These are phyloP conservation scores for Drosophila prostipennis DNA, from an alignment of 2,888 invertebrate species.

Conservation along the genomic window DNA sequence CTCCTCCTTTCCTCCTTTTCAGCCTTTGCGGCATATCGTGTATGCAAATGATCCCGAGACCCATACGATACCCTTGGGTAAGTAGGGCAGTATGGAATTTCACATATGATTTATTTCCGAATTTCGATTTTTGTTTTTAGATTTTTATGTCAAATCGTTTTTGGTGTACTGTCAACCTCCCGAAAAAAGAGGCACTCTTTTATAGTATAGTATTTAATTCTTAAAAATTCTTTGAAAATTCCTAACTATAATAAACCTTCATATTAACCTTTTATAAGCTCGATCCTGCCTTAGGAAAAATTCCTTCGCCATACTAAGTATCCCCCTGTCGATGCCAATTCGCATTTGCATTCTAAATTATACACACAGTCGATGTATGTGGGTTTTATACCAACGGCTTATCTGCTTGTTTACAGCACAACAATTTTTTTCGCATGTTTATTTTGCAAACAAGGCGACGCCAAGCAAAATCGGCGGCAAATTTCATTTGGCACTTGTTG, in stretches of 20 bases:
- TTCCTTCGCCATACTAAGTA: not conserved
- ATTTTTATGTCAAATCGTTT: too few species aligned
- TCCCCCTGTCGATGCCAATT: not conserved
- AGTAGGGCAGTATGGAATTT: not conserved
- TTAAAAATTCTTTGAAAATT: too few species aligned
- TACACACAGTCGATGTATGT: conserved; percentile 38
- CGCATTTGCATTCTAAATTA: conserved; percentile 7
- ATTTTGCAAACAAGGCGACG: conserved; percentile 58
- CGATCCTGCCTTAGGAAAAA: not conserved
- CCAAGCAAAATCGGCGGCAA: conserved; percentile 42
- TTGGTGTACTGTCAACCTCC: too few species aligned
- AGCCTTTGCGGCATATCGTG: conserved; percentile 37
- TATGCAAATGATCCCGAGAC: conserved; percentile 47
- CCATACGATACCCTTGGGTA: conserved; percentile 8
- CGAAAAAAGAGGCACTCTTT: too few species aligned
- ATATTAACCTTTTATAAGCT: not conserved
- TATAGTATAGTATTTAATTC: not conserved
- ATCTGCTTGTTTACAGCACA: conserved; percentile 75
- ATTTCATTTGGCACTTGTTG: conserved; percentile 78
- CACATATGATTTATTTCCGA: too few species aligned
- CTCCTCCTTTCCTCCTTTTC: conserved; percentile 13
- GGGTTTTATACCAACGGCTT: conserved; percentile 54
- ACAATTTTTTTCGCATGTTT: conserved; percentile 69
- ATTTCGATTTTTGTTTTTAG: too few species aligned
- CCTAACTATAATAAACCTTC: too few species aligned